Conservation (phyloP, 2,888 invertebrate genomes). For the Eremobia ochroleuca region DNA sequence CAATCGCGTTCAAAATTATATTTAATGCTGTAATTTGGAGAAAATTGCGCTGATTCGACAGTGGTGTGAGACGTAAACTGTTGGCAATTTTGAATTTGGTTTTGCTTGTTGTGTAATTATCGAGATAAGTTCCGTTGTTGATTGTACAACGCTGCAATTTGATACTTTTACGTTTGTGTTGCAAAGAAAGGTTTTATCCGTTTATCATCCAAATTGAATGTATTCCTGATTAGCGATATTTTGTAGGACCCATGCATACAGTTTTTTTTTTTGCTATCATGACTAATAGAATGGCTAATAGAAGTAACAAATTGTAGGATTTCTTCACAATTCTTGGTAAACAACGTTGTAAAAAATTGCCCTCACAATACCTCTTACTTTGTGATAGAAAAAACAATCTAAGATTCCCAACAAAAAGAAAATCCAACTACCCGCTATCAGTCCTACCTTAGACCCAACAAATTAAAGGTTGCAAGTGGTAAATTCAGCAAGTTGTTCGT, state of each 20-base stretch:
- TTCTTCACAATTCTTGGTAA: too few species aligned
- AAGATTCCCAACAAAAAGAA: too few species aligned
- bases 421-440: not conserved
- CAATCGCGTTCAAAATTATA: slow-evolving; percentile 63
- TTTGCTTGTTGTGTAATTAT: slow-evolving; percentile 23
- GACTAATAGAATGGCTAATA: too few species aligned
- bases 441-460: slow-evolving; percentile 27
- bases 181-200: not conserved
- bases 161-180: not conserved
- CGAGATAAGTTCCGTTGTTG: not conserved
- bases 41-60: slow-evolving; percentile 60
- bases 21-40: slow-evolving; percentile 65
- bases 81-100: slow-evolving; percentile 21
- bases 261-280: too few species aligned
- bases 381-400: too few species aligned
- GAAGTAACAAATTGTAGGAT: too few species aligned
- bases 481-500: slow-evolving; percentile 69
- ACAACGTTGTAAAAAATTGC: too few species aligned
- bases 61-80: slow-evolving; percentile 34
- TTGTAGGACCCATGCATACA: too few species aligned
- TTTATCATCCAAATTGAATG: too few species aligned
- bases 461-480: slow-evolving; percentile 68
- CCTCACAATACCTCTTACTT: too few species aligned
- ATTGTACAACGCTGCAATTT: not conserved
- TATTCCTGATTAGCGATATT: too few species aligned